A percentile compares a stretch with the other conserved stretches of the same genome.
Conservation (phyloP, 2,888 invertebrate genomes). For the Drosophila mercatorum region DNA sequence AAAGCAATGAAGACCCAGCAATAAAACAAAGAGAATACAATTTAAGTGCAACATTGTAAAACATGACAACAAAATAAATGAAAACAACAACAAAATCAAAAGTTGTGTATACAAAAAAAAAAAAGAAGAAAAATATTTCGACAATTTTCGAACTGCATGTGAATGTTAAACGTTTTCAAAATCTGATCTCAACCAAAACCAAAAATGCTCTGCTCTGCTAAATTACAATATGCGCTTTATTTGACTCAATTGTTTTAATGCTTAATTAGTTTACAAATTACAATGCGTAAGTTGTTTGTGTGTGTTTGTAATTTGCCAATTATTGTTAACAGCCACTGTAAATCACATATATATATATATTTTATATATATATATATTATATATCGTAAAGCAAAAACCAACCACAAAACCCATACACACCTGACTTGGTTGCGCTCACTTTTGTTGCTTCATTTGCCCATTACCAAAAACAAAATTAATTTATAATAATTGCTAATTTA, state of each 20-base stretch:
- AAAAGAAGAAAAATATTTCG: slow-evolving; percentile 32
- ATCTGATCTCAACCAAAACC: slow-evolving; percentile 46
- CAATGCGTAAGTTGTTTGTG: slow-evolving; percentile 79
- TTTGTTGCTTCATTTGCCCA: slow-evolving; percentile 51
- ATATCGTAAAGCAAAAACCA: slow-evolving; percentile 30
- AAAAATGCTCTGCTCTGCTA: slow-evolving; percentile 65
- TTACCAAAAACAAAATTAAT: slow-evolving; percentile 31
- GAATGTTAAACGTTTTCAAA: slow-evolving; percentile 62
- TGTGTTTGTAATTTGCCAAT: slow-evolving; percentile 64
- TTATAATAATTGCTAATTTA: slow-evolving; percentile 80
- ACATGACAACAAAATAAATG: slow-evolving; percentile 64
- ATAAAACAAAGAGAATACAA: slow-evolving; percentile 62
- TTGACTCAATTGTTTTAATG: slow-evolving; percentile 71
- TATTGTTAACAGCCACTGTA: slow-evolving; percentile 20
- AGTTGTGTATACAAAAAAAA: slow-evolving; percentile 15
- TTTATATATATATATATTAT: neutral
- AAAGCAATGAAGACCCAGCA: slow-evolving; percentile 59
- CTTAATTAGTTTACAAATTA: slow-evolving; percentile 53
- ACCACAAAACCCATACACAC: slow-evolving; percentile 37
- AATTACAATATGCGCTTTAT: slow-evolving; percentile 70
- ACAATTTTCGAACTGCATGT: slow-evolving; percentile 61
- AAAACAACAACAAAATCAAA: slow-evolving; percentile 45
- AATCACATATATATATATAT: neutral
- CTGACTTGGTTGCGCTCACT: slow-evolving; percentile 48
- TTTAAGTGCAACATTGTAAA: slow-evolving; percentile 79